phyloP scores from a whole-genome alignment of 92 coral and sea anemone species.

The Anthopleura xanthogrammica region DNA sequence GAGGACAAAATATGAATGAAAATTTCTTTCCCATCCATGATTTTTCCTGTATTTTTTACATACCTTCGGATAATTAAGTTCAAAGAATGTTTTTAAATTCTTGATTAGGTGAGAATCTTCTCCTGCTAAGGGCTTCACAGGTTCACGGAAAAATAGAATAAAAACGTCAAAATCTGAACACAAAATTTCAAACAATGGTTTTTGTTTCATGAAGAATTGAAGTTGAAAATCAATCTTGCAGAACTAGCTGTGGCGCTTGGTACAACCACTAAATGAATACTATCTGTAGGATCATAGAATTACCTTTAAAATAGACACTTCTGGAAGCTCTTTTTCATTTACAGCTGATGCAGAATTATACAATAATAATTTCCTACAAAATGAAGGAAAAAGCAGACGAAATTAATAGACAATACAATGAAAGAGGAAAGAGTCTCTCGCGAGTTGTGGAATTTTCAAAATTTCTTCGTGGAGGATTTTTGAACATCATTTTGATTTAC shows the following conservation, averaged over 20 bases:
- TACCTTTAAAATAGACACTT: constrained; percentile 84
- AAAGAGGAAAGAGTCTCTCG: neutral
- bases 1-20: neutral
- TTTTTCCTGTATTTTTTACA: neutral
- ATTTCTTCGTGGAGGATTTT: neutral
- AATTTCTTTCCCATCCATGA: neutral
- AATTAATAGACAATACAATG: constrained; percentile 2
- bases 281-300: neutral
- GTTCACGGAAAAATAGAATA: constrained; percentile 5
- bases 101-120: constrained; percentile 81
- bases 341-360: constrained; percentile 57
- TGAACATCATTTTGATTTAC: constrained; percentile 13
- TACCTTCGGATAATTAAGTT: constrained; percentile 88
- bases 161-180: neutral
- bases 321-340: constrained; percentile 73
- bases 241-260: neutral
- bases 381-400: neutral
- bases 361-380: constrained; percentile 62
- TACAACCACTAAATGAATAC: neutral
- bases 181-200: neutral
- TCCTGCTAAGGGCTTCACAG: constrained; percentile 85
- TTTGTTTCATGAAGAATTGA: neutral
- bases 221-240: neutral
- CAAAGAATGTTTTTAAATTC: constrained; percentile 90
- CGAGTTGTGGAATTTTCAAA: neutral